Evolutionary conservation across 2,797 vertebrate species (phyloP), one percentile per base, ranked within the genome.

Genomic region (Sciurus carolinensis): DNA sequence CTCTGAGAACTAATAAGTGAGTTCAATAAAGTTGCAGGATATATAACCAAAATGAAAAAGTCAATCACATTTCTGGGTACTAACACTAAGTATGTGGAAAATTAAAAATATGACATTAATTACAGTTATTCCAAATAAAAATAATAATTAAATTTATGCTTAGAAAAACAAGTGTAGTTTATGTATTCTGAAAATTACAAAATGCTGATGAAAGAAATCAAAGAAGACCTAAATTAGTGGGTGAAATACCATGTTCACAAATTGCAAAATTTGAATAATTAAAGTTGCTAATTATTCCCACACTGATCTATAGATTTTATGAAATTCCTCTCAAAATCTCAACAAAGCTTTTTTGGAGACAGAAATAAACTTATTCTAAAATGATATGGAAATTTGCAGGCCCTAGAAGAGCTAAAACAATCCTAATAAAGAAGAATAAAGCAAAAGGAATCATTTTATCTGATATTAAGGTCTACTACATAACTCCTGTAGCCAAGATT

Each of bases 341-440:
- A 91, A 57, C 52, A 82, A 95, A 44, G 1, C 64, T 90, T 59
- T 76, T 71, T 72, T 89, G 11, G 18, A 30, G 42, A 80, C 30
- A 79, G 24, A 95, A 82, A 88, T 7, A 71, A n/a, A 85, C 9
- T 54, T 95, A 72, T 36, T 91, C 36, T 81, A 80, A 91, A 89
- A 88, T 83, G 89, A 39, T 57, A 50, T 39, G 47, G 44, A 91
- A 93, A 88, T 52, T 5, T 10, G 66, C 26, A 92, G 59, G 57
- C 64, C 54, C 33, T 81, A 77, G 30, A 91, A 73, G 30, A 93
- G 39, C 64, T 95, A 76, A 90, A 92, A 71, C 42, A 75, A 77
- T 50, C 26, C 33, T 57, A 7, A 47, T 54, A 87, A 90, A 81
- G 30, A 73, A 91, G 44, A 67, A 39, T 86, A 52, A 92, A 87